Base-by-base conservation (phyloP, 2,113 vertebrate genomes). In the Todiramphus saurophagus region DNA sequence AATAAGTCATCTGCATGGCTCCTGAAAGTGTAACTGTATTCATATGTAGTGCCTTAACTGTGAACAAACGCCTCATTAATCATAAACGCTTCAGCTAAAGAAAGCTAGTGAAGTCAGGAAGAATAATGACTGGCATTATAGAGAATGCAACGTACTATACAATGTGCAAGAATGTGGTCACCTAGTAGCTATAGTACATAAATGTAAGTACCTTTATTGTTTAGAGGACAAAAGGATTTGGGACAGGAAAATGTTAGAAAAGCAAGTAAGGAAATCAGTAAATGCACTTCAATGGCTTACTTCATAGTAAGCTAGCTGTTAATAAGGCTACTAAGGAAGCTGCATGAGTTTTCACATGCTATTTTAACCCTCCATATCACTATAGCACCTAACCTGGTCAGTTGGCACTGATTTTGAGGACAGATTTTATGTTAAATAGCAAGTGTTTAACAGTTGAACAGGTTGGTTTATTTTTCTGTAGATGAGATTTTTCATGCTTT, bases 21-120 rank as follows among this genome's bases (percentile, higher is more conserved):
- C 53, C 78, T 96, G 43, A 87, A 96, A 95, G 53, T 92, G 79
- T 92, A 96, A 96, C 76, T 96, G 37, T 96, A 92, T 97, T 97
- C 89, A 87, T 96, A 93, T 89, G 66, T 90, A 97, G 78, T 93
- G 96, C 84, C 91, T 96, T 97, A 97, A 98, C 92, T 97, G 96
- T 97, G 96, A 97, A 94, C 77, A 96, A 97, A 97, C 0, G 92
- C 94, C 83, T 98, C 96, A 97, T 98, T 97, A 98, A 95, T 98
- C 95, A 97, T 95, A 94, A 97, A 90, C 79, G 77, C 73, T 95
- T 96, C 89, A 91, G 66, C 82, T 69, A 86, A 83, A 81, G 90
- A 95, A 75, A 92, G 75, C 89, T 96, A 95, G 91, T 94, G 84
- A 94, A 97, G 89, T 96, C 94, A 96, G 85, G 87, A 98, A 97